A percentile compares a stretch with the other conserved stretches of the same genome.
Evolutionary conservation across 2,888 invertebrate species (phyloP).

Genomic region (Crocallis elinguaria): DNA sequence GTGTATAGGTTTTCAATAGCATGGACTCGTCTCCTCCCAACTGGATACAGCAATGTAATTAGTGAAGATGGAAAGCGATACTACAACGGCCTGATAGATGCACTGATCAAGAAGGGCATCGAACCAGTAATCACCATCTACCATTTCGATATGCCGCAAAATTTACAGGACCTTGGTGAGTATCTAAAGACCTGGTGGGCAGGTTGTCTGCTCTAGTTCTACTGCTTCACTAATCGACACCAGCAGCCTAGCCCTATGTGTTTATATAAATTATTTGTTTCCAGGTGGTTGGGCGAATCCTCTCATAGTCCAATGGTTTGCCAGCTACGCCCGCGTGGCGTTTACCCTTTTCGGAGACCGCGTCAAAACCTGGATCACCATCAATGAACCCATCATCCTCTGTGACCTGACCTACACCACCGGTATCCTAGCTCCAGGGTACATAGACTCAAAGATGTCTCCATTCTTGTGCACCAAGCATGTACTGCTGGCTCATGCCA

Average conservation of each 20-base stretch:
- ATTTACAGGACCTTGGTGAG: constrained; percentile 62
- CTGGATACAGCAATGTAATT: constrained; percentile 61
- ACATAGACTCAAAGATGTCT: constrained; percentile 21
- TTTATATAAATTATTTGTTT: no score
- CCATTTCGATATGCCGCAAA: constrained; percentile 76
- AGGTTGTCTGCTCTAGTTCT: no score
- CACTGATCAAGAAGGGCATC: constrained; percentile 75
- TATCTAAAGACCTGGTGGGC: no score
- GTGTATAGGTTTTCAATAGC: constrained; percentile 79
- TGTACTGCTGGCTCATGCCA: constrained; percentile 86
- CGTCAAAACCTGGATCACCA: constrained; percentile 87
- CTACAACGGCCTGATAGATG: constrained; percentile 81
- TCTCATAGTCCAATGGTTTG: constrained; percentile 82
- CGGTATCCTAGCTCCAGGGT: constrained; percentile 24
- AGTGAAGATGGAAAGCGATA: constrained; percentile 78
- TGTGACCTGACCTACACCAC: constrained; percentile 35
- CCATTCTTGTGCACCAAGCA: constrained; percentile 73
- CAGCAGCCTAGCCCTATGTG: no score
- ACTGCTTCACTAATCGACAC: no score
- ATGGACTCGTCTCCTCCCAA: constrained; percentile 83
- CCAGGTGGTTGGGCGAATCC: constrained; percentile 85
- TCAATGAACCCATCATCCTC: constrained; percentile 86
- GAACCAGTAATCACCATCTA: constrained; percentile 78
- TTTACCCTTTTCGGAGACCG: constrained; percentile 83
- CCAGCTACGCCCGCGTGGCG: constrained; percentile 82